Conservation (phyloP, 2,888 invertebrate genomes). For the Drosophila algonquin region DNA sequence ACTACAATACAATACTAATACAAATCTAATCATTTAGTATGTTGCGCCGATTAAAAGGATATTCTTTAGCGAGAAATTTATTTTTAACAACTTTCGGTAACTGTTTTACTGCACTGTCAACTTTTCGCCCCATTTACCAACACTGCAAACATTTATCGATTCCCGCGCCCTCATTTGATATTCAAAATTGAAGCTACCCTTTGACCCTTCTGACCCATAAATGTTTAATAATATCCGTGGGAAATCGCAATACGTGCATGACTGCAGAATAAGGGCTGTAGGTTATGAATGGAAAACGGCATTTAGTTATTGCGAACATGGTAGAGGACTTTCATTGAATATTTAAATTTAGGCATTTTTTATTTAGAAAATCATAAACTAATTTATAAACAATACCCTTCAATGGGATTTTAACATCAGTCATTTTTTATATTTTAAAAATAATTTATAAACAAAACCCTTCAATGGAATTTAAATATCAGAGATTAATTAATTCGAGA, state of each 20-base stretch:
- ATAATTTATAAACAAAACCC: too few relatives aligned
- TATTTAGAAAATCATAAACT: too few relatives aligned
- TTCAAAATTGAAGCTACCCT: neutral
- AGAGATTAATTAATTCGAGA: too few relatives aligned
- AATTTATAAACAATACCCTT: too few relatives aligned
- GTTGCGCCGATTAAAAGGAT: too few relatives aligned
- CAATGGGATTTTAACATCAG: too few relatives aligned
- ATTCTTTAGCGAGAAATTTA: conserved; percentile 5
- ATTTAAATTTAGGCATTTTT: too few relatives aligned
- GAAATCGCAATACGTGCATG: neutral
- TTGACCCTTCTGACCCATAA: neutral
- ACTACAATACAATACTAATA: neutral
- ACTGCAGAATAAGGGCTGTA: neutral
- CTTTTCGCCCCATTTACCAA: neutral
- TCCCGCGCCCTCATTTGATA: conserved; percentile 6
- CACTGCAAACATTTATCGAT: neutral
- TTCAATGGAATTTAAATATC: too few relatives aligned
- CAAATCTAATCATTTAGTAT: neutral
- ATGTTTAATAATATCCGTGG: conserved; percentile 16
- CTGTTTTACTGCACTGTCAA: too few relatives aligned
- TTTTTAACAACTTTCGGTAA: too few relatives aligned
- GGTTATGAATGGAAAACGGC: neutral
- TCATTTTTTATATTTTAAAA: too few relatives aligned
- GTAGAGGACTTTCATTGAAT: too few relatives aligned
- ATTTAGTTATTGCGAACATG: neutral